A percentile compares a stretch with the other conserved stretches of the same genome.
Evolutionary conservation across 2,888 invertebrate genomes (phyloP).

Genomic region (Caenorhabditis zanzibari): DNA sequence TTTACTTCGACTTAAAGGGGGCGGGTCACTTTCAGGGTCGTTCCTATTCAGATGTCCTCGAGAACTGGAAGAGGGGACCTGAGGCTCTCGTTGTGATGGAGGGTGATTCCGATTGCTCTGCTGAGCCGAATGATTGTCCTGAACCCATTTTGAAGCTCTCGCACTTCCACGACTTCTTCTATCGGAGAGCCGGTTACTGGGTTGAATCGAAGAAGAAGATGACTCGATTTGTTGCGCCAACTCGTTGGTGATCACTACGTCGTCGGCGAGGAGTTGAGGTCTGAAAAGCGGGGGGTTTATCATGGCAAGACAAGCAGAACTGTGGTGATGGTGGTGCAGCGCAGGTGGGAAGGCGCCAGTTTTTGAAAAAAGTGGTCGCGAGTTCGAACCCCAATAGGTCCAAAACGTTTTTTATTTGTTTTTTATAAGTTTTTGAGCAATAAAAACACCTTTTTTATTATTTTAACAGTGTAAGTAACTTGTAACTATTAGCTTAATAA

Average conservation of each 20-base stretch:
- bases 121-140: slow-evolving; percentile 43
- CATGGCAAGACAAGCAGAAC: no score
- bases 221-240: slow-evolving; percentile 44
- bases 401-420: slow-evolving; percentile 53
- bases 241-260: slow-evolving; percentile 57
- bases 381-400: slow-evolving; percentile 78
- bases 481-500: no score
- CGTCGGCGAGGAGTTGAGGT: slow-evolving; percentile 61
- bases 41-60: slow-evolving; percentile 1
- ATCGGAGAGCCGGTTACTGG: background rate
- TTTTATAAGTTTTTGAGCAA: no score
- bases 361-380: background rate
- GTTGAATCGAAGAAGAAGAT: background rate
- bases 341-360: background rate
- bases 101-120: background rate
- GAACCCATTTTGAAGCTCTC: slow-evolving; percentile 59
- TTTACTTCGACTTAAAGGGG: slow-evolving; percentile 51
- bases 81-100: background rate
- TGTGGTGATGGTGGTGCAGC: no score
- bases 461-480: no score
- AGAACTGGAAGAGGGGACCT: slow-evolving; percentile 6
- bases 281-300: slow-evolving; percentile 31
- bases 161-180: slow-evolving; percentile 57
- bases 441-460: no score
- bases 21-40: slow-evolving; percentile 5